Conservation (phyloP, 2,797 vertebrate species). For the Peromyscus eremicus region DNA sequence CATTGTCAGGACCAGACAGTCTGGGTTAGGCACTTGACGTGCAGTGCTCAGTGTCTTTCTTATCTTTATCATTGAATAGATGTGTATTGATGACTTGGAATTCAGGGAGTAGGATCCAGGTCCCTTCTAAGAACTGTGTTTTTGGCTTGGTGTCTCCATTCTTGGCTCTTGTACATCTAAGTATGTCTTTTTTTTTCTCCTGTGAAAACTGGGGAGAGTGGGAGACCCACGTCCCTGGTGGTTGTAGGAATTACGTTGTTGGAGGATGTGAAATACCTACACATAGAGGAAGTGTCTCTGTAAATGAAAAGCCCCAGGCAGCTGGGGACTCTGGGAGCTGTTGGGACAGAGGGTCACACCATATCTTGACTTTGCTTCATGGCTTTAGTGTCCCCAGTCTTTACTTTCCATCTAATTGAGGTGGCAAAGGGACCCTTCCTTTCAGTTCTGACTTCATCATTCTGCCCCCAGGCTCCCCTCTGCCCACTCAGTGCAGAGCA, state of each 20-base stretch:
- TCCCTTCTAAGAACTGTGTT: background rate
- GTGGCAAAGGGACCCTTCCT: background rate
- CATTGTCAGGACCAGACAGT: background rate
- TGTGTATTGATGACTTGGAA: background rate
- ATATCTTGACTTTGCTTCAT: background rate
- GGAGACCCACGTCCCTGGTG: background rate
- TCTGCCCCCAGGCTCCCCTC: background rate
- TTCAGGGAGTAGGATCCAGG: background rate
- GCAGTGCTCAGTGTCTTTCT: accelerated
- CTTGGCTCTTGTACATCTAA: background rate
- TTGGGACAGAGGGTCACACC: accelerated
- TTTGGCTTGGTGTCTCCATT: background rate
- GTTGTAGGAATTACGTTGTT: background rate
- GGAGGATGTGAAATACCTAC: background rate
- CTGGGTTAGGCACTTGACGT: background rate
- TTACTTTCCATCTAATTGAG: background rate
- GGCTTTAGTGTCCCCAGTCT: background rate
- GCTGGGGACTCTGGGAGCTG: background rate
- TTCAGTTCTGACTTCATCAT: background rate
- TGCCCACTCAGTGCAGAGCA: background rate
- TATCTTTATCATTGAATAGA: background rate
- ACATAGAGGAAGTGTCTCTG: background rate
- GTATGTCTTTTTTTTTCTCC: background rate
- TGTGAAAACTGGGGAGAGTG: background rate
- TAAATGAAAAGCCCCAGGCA: background rate